Evolutionary conservation across 1,140 invertebrate species (phyloP).

Genomic region (Spodoptera litura): DNA sequence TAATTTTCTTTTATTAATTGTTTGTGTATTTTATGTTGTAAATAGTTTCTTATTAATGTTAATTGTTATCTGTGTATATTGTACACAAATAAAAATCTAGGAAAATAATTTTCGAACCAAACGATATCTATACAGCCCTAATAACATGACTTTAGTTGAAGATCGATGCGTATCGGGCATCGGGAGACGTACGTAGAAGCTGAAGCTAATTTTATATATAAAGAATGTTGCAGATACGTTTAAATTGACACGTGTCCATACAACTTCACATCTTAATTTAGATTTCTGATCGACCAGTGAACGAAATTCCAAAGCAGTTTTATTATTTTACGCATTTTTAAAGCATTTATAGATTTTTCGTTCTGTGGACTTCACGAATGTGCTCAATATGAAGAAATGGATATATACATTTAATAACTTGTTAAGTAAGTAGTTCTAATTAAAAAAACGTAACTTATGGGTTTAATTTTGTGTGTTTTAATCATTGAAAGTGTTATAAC

Average conservation of each 20-base stretch:
- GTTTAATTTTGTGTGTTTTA: too few relatives aligned
- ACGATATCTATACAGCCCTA: constrained; percentile 15
- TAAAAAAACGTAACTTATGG: too few relatives aligned
- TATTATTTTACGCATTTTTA: too few relatives aligned
- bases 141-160: constrained; percentile 9
- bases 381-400: too few relatives aligned
- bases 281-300: not conserved
- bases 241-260: constrained; percentile 3
- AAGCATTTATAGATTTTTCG: not conserved
- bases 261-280: constrained; percentile 27
- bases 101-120: not conserved
- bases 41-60: too few relatives aligned
- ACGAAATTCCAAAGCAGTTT: too few relatives aligned
- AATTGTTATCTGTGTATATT: too few relatives aligned
- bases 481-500: not conserved
- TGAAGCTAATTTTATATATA: constrained; percentile 34
- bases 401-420: too few relatives aligned
- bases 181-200: constrained; percentile 5
- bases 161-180: constrained; percentile 21
- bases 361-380: too few relatives aligned
- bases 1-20: too few relatives aligned
- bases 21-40: too few relatives aligned
- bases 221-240: constrained; percentile 7
- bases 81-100: not conserved
- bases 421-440: too few relatives aligned